Evolutionary conservation across 2,797 vertebrate species (phyloP).

Genomic region (Chaenodraco wilsoni): DNA sequence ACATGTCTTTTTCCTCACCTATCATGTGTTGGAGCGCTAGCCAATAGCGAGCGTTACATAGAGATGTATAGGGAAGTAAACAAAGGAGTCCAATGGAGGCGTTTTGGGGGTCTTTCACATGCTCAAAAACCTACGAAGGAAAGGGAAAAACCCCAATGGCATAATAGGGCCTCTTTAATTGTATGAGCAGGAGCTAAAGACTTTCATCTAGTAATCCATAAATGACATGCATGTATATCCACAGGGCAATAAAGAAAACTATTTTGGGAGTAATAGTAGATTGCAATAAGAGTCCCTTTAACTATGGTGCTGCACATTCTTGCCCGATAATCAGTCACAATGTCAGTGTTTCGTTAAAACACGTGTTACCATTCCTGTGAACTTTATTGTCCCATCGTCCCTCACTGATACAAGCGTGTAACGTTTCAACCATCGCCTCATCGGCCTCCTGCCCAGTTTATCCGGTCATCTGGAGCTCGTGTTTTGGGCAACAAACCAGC

Average conservation of each 20-base stretch:
- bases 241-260: background rate
- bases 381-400: conserved; percentile 23
- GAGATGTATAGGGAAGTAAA: too few relatives aligned
- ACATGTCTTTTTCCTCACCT: too few relatives aligned
- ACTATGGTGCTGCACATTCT: background rate
- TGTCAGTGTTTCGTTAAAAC: background rate
- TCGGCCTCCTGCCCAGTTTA: conserved; percentile 36
- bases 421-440: conserved; percentile 25
- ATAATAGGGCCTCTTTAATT: background rate
- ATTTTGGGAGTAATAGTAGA: background rate
- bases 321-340: background rate
- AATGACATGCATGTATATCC: background rate
- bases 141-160: too few relatives aligned
- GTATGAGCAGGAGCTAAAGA: background rate
- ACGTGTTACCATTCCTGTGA: background rate
- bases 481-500: conserved; percentile 35
- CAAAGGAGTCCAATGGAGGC: too few relatives aligned
- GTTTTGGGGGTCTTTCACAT: too few relatives aligned
- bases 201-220: background rate
- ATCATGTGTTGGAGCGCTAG: too few relatives aligned
- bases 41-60: too few relatives aligned
- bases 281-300: background rate
- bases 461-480: conserved; percentile 21
- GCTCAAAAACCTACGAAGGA: too few relatives aligned
- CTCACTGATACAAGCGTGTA: conserved; percentile 21